These are phyloP conservation scores for Seriola aureovittata DNA, from an alignment of 2,113 vertebrate species.

Conservation along the genomic window DNA sequence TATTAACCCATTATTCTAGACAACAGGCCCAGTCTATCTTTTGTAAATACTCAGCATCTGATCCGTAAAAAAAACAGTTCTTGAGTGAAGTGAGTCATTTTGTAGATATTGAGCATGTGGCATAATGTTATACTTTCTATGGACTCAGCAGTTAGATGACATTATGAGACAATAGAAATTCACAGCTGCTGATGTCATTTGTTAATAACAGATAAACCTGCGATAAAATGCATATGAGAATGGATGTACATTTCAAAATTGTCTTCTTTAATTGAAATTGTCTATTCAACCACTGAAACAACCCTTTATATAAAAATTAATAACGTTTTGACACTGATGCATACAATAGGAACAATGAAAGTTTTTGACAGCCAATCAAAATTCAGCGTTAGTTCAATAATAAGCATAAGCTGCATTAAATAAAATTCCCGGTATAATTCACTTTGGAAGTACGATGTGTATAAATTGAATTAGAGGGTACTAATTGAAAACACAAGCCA, in stretches of 20 bases:
- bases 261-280: background rate
- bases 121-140: constrained; percentile 4
- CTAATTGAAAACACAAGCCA: constrained; percentile 71
- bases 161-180: background rate
- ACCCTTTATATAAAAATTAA: constrained; percentile 18
- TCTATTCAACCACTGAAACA: constrained; percentile 14
- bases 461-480: constrained; percentile 61
- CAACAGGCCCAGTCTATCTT: constrained; percentile 1
- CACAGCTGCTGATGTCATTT: constrained; percentile 11
- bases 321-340: constrained; percentile 26
- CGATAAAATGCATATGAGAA: background rate
- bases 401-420: constrained; percentile 41
- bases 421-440: constrained; percentile 28
- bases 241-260: background rate
- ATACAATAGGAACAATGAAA: constrained; percentile 25
- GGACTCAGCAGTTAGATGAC: background rate
- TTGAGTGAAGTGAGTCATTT: background rate
- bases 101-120: background rate
- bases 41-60: background rate
- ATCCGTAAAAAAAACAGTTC: background rate
- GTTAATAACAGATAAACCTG: background rate
- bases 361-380: constrained; percentile 54
- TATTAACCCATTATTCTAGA: constrained; percentile 18
- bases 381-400: constrained; percentile 31
- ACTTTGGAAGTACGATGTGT: constrained; percentile 33